phyloP scores from a whole-genome alignment of 2,797 vertebrate species.

The Dromococcyx pavoninus region DNA sequence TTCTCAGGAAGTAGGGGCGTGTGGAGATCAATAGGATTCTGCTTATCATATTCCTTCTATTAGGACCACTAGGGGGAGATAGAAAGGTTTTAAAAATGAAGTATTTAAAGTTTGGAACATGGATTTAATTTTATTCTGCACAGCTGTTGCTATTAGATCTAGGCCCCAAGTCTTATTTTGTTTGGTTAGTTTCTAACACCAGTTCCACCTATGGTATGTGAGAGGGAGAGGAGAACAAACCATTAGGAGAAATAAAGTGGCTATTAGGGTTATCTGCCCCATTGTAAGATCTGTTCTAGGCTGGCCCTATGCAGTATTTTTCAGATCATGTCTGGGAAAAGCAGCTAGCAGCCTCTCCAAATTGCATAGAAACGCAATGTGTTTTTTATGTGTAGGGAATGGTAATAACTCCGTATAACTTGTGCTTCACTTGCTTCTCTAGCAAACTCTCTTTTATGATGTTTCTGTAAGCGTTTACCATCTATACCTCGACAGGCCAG shows the following conservation, averaged over 20 bases:
- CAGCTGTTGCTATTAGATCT: neutral
- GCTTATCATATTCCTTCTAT: neutral
- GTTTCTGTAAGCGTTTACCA: neutral
- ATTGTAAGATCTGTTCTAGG: neutral
- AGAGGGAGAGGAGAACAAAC: neutral
- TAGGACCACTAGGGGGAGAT: slow-evolving; percentile 4
- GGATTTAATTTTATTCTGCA: neutral
- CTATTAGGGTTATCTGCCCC: neutral
- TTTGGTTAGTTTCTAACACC: neutral
- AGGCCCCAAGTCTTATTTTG: neutral
- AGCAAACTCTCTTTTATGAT: neutral
- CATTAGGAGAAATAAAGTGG: neutral
- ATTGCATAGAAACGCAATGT: neutral
- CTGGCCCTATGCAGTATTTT: neutral
- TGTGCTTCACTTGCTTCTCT: neutral
- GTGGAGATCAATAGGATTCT: neutral
- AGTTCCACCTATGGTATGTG: neutral
- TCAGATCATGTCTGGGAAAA: neutral
- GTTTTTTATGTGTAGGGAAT: neutral
- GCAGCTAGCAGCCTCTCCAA: neutral
- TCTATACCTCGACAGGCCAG: neutral
- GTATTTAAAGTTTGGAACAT: neutral
- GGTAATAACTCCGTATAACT: neutral
- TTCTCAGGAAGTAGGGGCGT: neutral
- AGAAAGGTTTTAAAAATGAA: neutral